Evolutionary conservation across 2,888 invertebrate genomes (phyloP), one percentile per base, ranked within the genome.

Genomic region (Tachina lurida): DNA sequence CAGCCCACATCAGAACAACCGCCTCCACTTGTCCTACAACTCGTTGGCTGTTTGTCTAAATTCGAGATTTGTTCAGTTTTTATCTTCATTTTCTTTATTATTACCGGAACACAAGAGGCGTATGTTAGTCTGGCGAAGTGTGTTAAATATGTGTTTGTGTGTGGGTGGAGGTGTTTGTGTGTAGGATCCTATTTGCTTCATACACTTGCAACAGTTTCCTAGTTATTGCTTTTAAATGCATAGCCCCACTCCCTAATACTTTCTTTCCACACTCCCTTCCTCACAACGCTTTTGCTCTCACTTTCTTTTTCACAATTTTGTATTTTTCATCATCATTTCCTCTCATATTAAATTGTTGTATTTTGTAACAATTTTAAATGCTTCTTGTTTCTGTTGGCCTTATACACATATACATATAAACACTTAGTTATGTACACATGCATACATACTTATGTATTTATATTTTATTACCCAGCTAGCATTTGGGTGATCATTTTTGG

Each of bases 121-220:
- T 78, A 56, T 77, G 52, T 17, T 60, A 39, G 77, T 67, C 45
- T 84, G 77, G 19, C 45, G 13, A 41, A 54, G 52, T 43, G 63
- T 63, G 63, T 63, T 45, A 41, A 49, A 60, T 52, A 2, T 45
- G 47, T 41, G 7, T 39, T 17, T 4, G 17, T 13, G 17, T 63
- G 13, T 63, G 45, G 22, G 58, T 49, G 17, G 15, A 15, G 62
- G 45, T 43, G 47, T 68, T 31, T 58, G 19, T 65, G 70, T 77
- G 56, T 60, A 54, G 31, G 15, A 31, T 43, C 13, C 75, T 60
- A 52, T 56, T 47, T 75, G 62, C 41, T 62, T 31, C 52, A 58
- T 45, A 70, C 17, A 79, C 75, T 85, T 75, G 85, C 85, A 85
- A 85, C 85, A 85, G 85, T 78, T 85, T 85, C 71, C 47, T 68